Percentiles rank a stretch among this genome's conserved stretches.
Conservation (phyloP, 2,797 vertebrate genomes). For the Halcyon smyrnensis region DNA sequence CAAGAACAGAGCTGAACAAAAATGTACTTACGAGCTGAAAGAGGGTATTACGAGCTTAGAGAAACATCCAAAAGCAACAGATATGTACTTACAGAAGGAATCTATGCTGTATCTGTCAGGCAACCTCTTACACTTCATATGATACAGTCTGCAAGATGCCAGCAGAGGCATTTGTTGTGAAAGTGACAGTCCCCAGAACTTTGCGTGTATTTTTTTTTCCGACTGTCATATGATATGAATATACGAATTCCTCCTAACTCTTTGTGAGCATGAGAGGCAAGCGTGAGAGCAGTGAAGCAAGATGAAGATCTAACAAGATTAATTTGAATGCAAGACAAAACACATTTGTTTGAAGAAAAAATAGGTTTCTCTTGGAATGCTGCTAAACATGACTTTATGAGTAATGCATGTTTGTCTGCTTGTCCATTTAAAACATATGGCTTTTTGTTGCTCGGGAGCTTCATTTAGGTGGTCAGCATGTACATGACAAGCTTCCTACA, state of each 20-base stretch:
- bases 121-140: not conserved
- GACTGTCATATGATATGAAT: not conserved
- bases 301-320: slow-evolving; percentile 17
- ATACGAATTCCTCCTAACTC: not conserved
- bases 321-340: slow-evolving; percentile 60
- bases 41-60: slow-evolving; percentile 10
- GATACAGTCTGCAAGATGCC: not conserved
- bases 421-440: not conserved
- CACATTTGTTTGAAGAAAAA: slow-evolving; percentile 10
- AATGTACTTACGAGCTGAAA: slow-evolving; percentile 17
- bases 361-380: slow-evolving; percentile 51
- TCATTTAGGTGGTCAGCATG: not conserved
- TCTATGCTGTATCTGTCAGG: not conserved
- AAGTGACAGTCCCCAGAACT: not conserved
- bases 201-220: not conserved
- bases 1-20: slow-evolving; percentile 26
- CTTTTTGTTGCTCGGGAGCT: not conserved
- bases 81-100: slow-evolving; percentile 39
- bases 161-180: not conserved
- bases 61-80: not conserved
- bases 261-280: not conserved
- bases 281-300: not conserved
- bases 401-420: slow-evolving; percentile 23
- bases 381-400: slow-evolving; percentile 54
- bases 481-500: not conserved